Conservation (phyloP, 2,888 invertebrate species). For the Sminthurinus aureus region DNA sequence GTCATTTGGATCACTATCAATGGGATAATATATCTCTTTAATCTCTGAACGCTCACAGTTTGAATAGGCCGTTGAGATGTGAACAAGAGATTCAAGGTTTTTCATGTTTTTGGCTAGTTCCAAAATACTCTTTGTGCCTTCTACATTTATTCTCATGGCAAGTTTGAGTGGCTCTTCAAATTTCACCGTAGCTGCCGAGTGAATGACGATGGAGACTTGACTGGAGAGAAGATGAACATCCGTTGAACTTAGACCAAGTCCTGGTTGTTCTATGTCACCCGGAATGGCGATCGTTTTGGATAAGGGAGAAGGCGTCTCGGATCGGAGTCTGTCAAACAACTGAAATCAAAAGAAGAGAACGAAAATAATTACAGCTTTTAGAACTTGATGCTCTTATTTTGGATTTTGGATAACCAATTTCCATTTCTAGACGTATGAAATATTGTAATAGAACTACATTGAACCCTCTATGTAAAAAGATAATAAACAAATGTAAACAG, state of each 20-base stretch:
- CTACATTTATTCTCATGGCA: conserved; percentile 34
- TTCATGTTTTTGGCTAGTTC: conserved; percentile 25
- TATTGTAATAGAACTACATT: no score
- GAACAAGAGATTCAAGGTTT: conserved; percentile 35
- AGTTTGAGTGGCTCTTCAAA: conserved; percentile 40
- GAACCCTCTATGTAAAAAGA: no score
- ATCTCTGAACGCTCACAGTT: conserved; percentile 32
- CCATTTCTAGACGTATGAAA: no score
- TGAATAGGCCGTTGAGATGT: conserved; percentile 41
- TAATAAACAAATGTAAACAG: no score
- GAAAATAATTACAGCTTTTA: no score
- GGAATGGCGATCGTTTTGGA: conserved; percentile 17
- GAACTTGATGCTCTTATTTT: no score
- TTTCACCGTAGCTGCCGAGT: conserved; percentile 40
- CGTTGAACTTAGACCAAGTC: conserved; percentile 17
- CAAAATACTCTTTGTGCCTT: conserved; percentile 33
- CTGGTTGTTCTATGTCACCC: conserved; percentile 30
- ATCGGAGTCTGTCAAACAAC: neutral
- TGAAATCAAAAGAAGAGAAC: neutral
- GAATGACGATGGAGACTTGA: conserved; percentile 33
- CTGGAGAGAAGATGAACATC: conserved; percentile 15
- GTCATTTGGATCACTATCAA: conserved; percentile 26
- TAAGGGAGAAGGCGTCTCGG: neutral
- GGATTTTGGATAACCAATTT: no score
- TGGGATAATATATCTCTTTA: conserved; percentile 27